Evolutionary conservation across 2,113 vertebrate genomes (phyloP).

Genomic region (Ammospiza nelsoni): DNA sequence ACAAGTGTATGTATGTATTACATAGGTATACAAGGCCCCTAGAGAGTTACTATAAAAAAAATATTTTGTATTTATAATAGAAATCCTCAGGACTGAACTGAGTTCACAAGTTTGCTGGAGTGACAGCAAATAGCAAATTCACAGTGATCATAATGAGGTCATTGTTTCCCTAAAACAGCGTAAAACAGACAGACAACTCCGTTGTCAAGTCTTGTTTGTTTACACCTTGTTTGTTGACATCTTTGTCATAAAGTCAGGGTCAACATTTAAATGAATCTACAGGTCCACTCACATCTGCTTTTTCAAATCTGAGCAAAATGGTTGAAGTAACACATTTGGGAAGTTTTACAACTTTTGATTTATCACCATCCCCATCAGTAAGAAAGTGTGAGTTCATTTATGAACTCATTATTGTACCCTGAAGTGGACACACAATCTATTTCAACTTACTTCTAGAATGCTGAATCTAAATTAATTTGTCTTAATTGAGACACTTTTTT

Average conservation of each 20-base stretch:
- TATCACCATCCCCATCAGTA: neutral
- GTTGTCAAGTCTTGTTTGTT: neutral
- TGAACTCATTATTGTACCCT: neutral
- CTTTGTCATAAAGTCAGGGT: neutral
- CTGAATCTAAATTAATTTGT: slow-evolving; percentile 41
- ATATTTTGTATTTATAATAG: neutral
- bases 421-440: neutral
- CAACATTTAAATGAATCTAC: neutral
- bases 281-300: neutral
- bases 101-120: neutral
- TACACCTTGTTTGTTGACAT: neutral
- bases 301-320: neutral
- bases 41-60: neutral
- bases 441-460: neutral
- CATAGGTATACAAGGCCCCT: neutral
- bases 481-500: slow-evolving; percentile 36
- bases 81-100: neutral
- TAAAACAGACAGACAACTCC: neutral
- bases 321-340: neutral
- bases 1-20: neutral
- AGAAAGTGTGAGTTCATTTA: neutral
- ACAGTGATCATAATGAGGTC: neutral
- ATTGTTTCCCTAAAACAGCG: neutral
- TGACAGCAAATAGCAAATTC: neutral
- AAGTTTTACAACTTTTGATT: neutral